A percentile compares a stretch with the other conserved stretches of the same genome.
Conservation (phyloP, 2,113 vertebrate genomes). For the Microtus ochrogaster region DNA sequence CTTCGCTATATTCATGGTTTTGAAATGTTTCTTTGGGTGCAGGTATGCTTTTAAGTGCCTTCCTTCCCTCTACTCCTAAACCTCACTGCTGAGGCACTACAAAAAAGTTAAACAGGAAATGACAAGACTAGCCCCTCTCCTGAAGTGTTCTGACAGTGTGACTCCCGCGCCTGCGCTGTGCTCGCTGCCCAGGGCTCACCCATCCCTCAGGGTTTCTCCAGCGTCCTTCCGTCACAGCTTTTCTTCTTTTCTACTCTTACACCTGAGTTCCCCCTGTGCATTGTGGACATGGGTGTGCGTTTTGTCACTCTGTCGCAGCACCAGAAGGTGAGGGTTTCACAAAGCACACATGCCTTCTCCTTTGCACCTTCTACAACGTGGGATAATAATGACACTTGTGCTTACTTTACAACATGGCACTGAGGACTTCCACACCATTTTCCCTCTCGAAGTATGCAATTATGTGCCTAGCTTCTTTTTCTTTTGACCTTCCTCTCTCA, state of each 20-base stretch:
- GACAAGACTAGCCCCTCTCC: no score
- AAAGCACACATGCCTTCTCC: neutral
- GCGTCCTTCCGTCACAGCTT: no score
- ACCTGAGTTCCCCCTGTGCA: neutral
- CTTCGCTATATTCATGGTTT: neutral
- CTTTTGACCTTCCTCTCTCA: no score
- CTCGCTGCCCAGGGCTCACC: neutral
- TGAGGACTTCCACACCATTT: neutral
- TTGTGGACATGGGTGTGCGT: neutral
- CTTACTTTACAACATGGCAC: neutral
- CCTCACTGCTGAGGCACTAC: neutral
- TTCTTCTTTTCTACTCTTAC: neutral
- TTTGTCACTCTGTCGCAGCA: neutral
- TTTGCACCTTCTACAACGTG: neutral
- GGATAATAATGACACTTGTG: neutral
- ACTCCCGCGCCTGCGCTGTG: neutral
- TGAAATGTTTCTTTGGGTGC: neutral
- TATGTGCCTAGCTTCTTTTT: neutral
- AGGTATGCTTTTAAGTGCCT: neutral
- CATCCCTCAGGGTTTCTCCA: no score
- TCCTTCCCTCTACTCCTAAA: neutral
- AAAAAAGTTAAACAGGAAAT: neutral
- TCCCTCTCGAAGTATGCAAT: neutral
- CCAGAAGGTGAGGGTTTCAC: neutral
- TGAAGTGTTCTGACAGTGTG: neutral